These are phyloP conservation scores for Cyrtonyx montezumae DNA, from an alignment of 2,113 vertebrate species.

Conservation along the genomic window DNA sequence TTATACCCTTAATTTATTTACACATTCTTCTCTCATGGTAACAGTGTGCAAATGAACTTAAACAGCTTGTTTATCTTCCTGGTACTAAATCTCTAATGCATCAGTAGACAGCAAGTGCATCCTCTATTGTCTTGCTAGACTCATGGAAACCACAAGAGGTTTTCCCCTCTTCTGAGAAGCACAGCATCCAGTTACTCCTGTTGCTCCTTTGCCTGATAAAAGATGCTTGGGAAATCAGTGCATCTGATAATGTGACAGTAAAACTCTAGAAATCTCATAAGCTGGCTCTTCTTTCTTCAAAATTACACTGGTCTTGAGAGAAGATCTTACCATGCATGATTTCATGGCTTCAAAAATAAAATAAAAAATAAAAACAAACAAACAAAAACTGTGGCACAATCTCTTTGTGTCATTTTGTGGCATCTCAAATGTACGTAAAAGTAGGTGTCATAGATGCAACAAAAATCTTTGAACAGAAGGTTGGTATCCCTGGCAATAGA, in stretches of 20 bases:
- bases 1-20: background rate
- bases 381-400: background rate
- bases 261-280: background rate
- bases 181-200: background rate
- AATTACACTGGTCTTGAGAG: background rate
- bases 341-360: background rate
- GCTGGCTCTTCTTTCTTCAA: accelerated
- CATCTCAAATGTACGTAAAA: background rate
- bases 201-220: background rate
- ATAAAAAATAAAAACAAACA: too few species aligned
- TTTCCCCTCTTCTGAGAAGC: background rate
- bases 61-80: background rate
- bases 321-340: background rate
- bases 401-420: background rate
- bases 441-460: background rate
- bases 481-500: background rate
- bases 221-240: background rate
- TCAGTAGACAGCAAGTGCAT: background rate
- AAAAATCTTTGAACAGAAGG: background rate
- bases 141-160: background rate
- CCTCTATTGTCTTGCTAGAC: background rate
- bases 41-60: background rate
- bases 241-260: background rate
- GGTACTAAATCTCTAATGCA: background rate
- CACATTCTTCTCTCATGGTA: background rate